A percentile compares a stretch with the other conserved stretches of the same genome.
Conservation (phyloP, 2,888 invertebrate species). For the Caenorhabditis drosophilae region DNA sequence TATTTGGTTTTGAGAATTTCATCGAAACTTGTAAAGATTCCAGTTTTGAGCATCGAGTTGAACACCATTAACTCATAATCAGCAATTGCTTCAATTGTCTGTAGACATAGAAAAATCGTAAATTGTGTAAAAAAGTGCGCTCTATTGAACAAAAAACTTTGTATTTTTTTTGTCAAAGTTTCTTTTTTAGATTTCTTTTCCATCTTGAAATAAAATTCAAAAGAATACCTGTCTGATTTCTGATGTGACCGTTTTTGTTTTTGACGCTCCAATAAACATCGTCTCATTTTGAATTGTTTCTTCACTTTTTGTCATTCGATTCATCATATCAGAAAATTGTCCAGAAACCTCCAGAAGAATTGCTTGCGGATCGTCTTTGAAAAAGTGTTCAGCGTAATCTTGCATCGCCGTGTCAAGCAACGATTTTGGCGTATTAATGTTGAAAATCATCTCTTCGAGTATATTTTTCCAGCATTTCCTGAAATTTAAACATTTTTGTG, state of each 20-base stretch:
- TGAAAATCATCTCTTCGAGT: constrained; percentile 7
- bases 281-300: constrained; percentile 1
- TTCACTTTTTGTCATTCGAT: not conserved
- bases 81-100: constrained; percentile 1
- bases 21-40: constrained; percentile 5
- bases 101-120: not conserved
- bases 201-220: too few relatives aligned
- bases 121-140: not conserved
- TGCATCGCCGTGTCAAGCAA: constrained; percentile 7
- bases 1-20: constrained; percentile 6
- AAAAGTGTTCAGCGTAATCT: constrained; percentile 9
- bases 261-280: not conserved
- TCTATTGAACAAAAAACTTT: too few relatives aligned
- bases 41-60: constrained; percentile 16
- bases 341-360: not conserved
- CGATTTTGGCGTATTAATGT: constrained; percentile 8
- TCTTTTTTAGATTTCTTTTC: too few relatives aligned
- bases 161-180: too few relatives aligned
- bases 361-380: constrained; percentile 5
- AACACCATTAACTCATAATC: constrained; percentile 12
- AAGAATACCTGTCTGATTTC: not conserved
- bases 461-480: constrained; percentile 4
- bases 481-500: too few relatives aligned
- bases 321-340: not conserved
- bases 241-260: not conserved